Evolutionary conservation across 2,888 invertebrate species (phyloP).

Genomic region (Hecatera dysodea): DNA sequence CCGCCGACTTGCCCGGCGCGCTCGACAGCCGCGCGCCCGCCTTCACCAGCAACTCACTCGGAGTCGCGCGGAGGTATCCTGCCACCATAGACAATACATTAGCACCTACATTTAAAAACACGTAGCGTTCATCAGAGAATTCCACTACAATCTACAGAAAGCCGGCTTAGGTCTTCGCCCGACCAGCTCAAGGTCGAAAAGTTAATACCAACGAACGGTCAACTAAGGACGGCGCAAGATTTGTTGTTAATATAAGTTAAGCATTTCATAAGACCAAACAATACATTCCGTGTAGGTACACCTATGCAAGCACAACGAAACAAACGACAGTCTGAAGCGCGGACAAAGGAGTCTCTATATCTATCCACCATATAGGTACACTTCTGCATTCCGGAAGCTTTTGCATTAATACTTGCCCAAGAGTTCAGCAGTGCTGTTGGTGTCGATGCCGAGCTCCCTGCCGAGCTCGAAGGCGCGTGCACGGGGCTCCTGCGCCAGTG

Average conservation of each 20-base stretch:
- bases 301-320: neutral
- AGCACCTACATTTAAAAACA: neutral
- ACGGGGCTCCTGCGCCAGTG: slow-evolving; percentile 88
- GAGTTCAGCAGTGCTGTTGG: slow-evolving; percentile 90
- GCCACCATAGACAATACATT: neutral
- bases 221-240: neutral
- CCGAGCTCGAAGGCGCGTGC: slow-evolving; percentile 90
- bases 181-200: neutral
- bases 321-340: neutral
- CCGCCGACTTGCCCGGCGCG: slow-evolving; percentile 81
- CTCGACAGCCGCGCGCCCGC: slow-evolving; percentile 89
- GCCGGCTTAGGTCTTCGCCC: neutral
- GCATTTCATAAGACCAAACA: neutral
- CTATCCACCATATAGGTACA: neutral
- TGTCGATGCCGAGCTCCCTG: slow-evolving; percentile 90
- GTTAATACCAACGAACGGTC: neutral
- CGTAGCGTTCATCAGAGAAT: neutral
- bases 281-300: neutral
- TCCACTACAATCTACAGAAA: neutral
- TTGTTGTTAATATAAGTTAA: neutral
- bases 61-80: slow-evolving; percentile 91
- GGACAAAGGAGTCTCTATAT: neutral
- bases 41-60: slow-evolving; percentile 91
- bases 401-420: slow-evolving; percentile 76
- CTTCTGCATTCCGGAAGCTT: too few relatives aligned